Evolutionary conservation across 2,797 vertebrate genomes (phyloP), one percentile per base, ranked within the genome.

Genomic region (Epinephelus malabaricus): DNA sequence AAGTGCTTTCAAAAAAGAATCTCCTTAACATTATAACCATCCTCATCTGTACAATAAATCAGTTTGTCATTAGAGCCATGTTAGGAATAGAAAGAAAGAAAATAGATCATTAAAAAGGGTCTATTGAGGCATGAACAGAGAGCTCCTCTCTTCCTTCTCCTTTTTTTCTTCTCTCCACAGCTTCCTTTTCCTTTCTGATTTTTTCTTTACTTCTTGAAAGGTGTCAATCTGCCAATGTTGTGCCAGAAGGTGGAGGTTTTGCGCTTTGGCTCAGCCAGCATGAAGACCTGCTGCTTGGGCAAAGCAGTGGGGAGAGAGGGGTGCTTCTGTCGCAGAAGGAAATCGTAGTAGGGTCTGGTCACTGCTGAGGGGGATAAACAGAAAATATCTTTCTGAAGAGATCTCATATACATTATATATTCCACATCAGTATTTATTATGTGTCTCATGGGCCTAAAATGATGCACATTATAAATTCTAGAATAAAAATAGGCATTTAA

Each of bases 241-340:
- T 99, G 97, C 97, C 98, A 99, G 95, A 99, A 99, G 92, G 97
- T 97, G 72, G 97, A 97, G 67, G 97, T 95, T 93, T 99, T 99
- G 93, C 97, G 96, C 88, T 98, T 98, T 88, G 98, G 97, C 89
- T 99, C 97, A 2, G 97, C 96, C 93, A 98, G 88, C 96, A 98
- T 96, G 93, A 98, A 97, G 85, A 98, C 97, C 83, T 99, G 97
- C 92, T 98, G 97, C 95, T 97, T 97, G 6, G 97, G 97, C 76
- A 97, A 86, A 23, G 95, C 95, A 3, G 94, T 91, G 17, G 97
- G 96, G 72, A 98, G 91, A 0, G 95, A 95, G 1, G 97, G 97
- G 75, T 97, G 97, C 90, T 98, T 98, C 95, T 98, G 97, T 14
- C 96, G 95, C 82, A 97, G 94, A 84, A 98, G 95, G 82, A 98